A percentile compares a stretch with the other conserved stretches of the same genome.
These are phyloP conservation scores for Drosophila borborema DNA, from an alignment of 2,888 invertebrate genomes.

Conservation along the genomic window DNA sequence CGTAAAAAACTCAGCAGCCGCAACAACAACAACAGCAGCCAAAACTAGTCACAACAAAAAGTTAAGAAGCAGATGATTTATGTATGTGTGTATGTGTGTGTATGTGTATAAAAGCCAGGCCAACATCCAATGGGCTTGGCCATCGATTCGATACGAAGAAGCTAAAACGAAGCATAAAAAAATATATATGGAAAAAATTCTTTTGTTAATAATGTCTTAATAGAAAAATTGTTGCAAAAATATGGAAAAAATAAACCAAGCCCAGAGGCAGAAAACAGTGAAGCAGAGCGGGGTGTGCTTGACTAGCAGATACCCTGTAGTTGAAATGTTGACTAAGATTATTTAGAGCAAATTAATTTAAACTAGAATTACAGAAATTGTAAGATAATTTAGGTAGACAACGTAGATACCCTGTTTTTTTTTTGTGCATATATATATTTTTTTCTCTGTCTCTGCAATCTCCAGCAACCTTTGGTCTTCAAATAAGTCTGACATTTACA, in stretches of 20 bases:
- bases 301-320: neutral
- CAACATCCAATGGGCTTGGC: constrained; percentile 23
- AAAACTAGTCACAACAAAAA: constrained; percentile 53
- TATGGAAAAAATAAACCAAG: constrained; percentile 14
- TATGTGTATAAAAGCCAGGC: constrained; percentile 25
- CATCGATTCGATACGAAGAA: constrained; percentile 18
- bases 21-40: constrained; percentile 9
- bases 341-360: neutral
- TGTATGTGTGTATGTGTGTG: constrained; percentile 22
- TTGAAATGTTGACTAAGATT: no score
- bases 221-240: constrained; percentile 55
- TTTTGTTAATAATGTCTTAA: constrained; percentile 75
- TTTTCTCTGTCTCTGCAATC: no score
- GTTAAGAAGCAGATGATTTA: constrained; percentile 65
- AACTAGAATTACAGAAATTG: no score
- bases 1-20: constrained; percentile 55
- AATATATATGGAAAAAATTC: constrained; percentile 19
- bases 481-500: neutral
- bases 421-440: no score
- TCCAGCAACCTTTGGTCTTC: neutral
- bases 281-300: constrained; percentile 9
- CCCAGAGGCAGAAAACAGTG: constrained; percentile 4
- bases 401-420: no score
- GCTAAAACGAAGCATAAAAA: constrained; percentile 16
- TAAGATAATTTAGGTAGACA: no score